Base-by-base conservation (phyloP, 2,797 vertebrate species). In the Acrossocheilus wenchowensis region DNA sequence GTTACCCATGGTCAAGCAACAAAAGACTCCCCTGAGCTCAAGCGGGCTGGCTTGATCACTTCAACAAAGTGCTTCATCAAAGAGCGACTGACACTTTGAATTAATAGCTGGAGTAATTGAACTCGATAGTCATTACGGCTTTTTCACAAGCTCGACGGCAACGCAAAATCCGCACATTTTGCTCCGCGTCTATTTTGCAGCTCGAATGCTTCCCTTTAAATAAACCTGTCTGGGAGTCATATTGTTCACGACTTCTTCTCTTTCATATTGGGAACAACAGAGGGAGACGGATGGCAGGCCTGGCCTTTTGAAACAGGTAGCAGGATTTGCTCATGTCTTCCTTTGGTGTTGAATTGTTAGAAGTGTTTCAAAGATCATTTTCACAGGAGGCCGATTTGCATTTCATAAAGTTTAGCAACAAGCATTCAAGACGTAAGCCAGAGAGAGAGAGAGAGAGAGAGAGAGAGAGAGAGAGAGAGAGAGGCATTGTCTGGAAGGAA, bases 361-460 rank as follows among this genome's bases (percentile, higher is more conserved):
- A 77, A 82, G 52, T 82, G 48, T 81, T 81, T 73, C 48, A 81
- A 87, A 81, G 87, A 92, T 94, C 92, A 94, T 94, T 93, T 93
- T 91, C 92, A 93, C 93, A 93, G 93, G 94, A 95, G 94, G 90
- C 93, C 92, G 91, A 94, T 95, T 95, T 94, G 93, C 94, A 95
- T 94, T 94, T 95, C 93, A 93, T 90, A 94, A 92, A 91, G 91
- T 90, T 91, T 89, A 90, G 94, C 93, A 93, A 94, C 93, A 94
- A 94, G 93, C 93, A 90, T 90, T 90, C 92, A 90, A 77, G 81
- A 72, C 39, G 2, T n/a, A 12, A 81, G 78, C 68, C 34, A 36
- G 78, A 92, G 91, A 64, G 71, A 82, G 88, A 91, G 90, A 91
- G 39, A 39, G 39, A 39, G 39, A 39, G 91, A 84, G 75, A 82